Evolutionary conservation across 2,797 vertebrate species (phyloP).

Genomic region (Orientallactaga sibirica): DNA sequence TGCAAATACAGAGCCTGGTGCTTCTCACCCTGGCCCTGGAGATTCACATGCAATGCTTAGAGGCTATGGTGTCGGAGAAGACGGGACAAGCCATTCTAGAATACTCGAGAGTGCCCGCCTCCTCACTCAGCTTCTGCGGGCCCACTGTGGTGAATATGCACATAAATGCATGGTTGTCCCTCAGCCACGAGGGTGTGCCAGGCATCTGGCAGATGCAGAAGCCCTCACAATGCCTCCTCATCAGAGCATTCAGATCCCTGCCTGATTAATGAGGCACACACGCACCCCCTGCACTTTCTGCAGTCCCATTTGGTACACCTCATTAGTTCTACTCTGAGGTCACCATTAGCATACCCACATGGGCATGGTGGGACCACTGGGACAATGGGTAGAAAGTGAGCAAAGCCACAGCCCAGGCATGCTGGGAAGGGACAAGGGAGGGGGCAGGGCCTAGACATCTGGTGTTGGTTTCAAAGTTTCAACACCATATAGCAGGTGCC

Average conservation of each 20-base stretch:
- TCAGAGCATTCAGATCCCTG: constrained; percentile 74
- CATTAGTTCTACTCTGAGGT: constrained; percentile 74
- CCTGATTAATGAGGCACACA: constrained; percentile 77
- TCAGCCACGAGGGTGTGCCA: constrained; percentile 63
- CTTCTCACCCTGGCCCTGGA: background rate
- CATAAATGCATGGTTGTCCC: constrained; percentile 69
- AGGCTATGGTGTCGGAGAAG: background rate
- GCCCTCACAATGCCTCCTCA: constrained; percentile 69
- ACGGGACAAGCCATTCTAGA: background rate
- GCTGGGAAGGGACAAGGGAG: background rate
- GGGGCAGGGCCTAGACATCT: background rate
- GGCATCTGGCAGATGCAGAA: constrained; percentile 82
- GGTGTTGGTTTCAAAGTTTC: background rate
- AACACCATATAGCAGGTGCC: background rate
- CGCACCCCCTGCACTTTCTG: constrained; percentile 63
- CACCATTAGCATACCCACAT: constrained; percentile 65
- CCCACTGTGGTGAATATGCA: constrained; percentile 74
- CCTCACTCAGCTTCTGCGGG: constrained; percentile 54
- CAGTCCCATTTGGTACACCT: constrained; percentile 74
- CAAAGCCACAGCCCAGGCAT: constrained; percentile 43
- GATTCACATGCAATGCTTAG: background rate
- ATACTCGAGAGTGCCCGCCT: constrained; percentile 14
- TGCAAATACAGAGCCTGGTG: background rate
- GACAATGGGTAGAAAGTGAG: constrained; percentile 69
- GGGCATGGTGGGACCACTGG: constrained; percentile 10